Evolutionary conservation across 2,797 vertebrate species (phyloP).

Genomic region (Leptatherina wallacei): DNA sequence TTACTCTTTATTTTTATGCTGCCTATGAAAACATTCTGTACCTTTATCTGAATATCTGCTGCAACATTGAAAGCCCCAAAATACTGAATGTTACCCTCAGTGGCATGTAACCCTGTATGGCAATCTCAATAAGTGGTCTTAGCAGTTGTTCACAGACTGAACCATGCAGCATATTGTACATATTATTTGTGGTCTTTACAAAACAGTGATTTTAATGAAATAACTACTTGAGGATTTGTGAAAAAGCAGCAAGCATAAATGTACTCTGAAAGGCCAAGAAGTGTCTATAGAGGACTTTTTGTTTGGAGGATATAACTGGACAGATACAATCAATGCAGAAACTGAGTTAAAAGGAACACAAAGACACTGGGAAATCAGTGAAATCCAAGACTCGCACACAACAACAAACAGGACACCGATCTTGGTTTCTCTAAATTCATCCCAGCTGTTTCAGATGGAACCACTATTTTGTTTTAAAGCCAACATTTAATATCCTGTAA

Average conservation of each 20-base stretch:
- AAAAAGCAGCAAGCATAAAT: constrained; percentile 21
- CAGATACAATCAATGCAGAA: constrained; percentile 36
- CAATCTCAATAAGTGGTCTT: neutral
- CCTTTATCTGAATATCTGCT: neutral
- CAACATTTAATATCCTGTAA: constrained; percentile 68
- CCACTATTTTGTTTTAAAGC: constrained; percentile 61
- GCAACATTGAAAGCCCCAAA: neutral
- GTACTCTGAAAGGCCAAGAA: constrained; percentile 28
- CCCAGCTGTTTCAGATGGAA: constrained; percentile 65
- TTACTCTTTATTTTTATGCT: neutral
- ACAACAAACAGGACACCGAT: constrained; percentile 60
- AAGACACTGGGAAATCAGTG: constrained; percentile 22
- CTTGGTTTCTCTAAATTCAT: constrained; percentile 57
- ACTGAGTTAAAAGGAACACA: constrained; percentile 15
- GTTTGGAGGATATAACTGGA: constrained; percentile 29
- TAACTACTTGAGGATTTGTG: constrained; percentile 16
- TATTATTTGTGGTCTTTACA: constrained; percentile 16
- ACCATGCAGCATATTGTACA: constrained; percentile 11
- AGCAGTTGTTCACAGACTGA: constrained; percentile 14
- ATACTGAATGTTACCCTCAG: neutral
- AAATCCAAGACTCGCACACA: constrained; percentile 58
- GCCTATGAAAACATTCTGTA: neutral
- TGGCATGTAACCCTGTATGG: neutral
- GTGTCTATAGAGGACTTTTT: constrained; percentile 17
- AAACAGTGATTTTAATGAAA: constrained; percentile 25